A percentile compares a stretch with the other conserved stretches of the same genome.
phyloP scores from a whole-genome alignment of 2,888 invertebrate genomes.

The Helleia helle region DNA sequence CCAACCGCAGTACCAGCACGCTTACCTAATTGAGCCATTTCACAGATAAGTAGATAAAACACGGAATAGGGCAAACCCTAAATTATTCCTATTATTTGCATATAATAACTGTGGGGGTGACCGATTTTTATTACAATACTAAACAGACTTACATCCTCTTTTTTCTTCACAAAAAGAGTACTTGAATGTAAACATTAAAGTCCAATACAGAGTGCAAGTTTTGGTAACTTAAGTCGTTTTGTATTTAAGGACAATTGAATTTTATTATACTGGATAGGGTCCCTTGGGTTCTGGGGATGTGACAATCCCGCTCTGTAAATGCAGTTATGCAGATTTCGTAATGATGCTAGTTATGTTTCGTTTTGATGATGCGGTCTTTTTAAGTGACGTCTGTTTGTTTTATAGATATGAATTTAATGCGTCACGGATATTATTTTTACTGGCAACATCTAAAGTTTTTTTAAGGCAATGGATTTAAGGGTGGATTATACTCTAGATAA shows the following conservation, averaged over 20 bases:
- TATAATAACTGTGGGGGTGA: slow-evolving; percentile 65
- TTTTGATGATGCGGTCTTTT: slow-evolving; percentile 36
- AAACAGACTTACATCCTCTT: slow-evolving; percentile 20
- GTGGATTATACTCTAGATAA: too few relatives aligned
- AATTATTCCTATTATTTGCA: slow-evolving; percentile 71
- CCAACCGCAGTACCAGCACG: slow-evolving; percentile 33
- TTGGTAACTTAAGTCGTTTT: slow-evolving; percentile 10
- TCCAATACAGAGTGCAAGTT: slow-evolving; percentile 5
- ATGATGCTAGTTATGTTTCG: slow-evolving; percentile 41
- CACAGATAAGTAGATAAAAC: slow-evolving; percentile 73
- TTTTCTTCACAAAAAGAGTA: slow-evolving; percentile 16
- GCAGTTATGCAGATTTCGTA: slow-evolving; percentile 62
- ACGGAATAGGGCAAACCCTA: slow-evolving; percentile 56
- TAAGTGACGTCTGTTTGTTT: slow-evolving; percentile 20
- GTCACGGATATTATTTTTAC: not conserved
- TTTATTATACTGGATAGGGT: slow-evolving; percentile 21
- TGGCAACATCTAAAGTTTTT: too few relatives aligned
- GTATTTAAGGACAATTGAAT: slow-evolving; percentile 19
- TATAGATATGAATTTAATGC: slow-evolving; percentile 11
- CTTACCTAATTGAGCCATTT: slow-evolving; percentile 68
- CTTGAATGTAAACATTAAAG: slow-evolving; percentile 7
- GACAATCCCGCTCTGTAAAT: slow-evolving; percentile 47
- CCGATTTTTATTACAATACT: slow-evolving; percentile 26
- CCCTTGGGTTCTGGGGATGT: slow-evolving; percentile 43
- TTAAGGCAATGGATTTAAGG: too few relatives aligned